Evolutionary conservation across 2,888 invertebrate genomes (phyloP).

Genomic region (Dynastes grantii): DNA sequence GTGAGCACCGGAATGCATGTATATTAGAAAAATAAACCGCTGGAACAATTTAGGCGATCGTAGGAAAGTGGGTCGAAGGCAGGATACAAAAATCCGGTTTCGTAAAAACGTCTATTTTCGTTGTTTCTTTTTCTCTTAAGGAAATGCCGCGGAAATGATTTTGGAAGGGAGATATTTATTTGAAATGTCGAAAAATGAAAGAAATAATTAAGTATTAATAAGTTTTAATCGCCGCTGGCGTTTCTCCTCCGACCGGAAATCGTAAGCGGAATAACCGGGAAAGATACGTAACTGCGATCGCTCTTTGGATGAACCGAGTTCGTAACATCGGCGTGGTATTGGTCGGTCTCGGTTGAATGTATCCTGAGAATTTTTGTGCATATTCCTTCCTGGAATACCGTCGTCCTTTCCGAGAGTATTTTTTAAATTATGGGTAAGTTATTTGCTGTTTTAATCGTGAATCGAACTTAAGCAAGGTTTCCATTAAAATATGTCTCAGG

Average conservation of each 20-base stretch:
- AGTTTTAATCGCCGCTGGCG: conserved; percentile 26
- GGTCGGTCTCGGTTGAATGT: no score
- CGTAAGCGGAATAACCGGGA: conserved; percentile 6
- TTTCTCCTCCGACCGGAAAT: conserved; percentile 24
- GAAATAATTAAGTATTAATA: conserved; percentile 43
- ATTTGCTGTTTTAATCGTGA: no score
- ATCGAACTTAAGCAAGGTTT: no score
- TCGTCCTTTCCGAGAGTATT: no score
- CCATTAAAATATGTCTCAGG: no score
- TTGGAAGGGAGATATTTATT: conserved; percentile 41
- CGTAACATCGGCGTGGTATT: no score
- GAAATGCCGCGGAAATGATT: conserved; percentile 6
- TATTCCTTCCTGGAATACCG: no score
- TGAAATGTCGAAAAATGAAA: conserved; percentile 39
- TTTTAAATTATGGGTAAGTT: no score
- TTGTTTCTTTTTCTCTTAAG: conserved; percentile 18
- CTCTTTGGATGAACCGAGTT: no score
- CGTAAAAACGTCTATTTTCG: conserved; percentile 51
- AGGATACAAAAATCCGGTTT: conserved; percentile 52
- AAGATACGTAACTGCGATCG: no score
- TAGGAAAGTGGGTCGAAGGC: conserved; percentile 49
- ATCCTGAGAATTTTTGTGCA: no score
- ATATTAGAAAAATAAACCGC: conserved; percentile 48
- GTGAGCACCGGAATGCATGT: conserved; percentile 28
- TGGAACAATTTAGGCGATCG: conserved; percentile 44